These are phyloP conservation scores for Gadopsis bispinosus DNA, from an alignment of 2,797 vertebrate species.

Conservation along the genomic window DNA sequence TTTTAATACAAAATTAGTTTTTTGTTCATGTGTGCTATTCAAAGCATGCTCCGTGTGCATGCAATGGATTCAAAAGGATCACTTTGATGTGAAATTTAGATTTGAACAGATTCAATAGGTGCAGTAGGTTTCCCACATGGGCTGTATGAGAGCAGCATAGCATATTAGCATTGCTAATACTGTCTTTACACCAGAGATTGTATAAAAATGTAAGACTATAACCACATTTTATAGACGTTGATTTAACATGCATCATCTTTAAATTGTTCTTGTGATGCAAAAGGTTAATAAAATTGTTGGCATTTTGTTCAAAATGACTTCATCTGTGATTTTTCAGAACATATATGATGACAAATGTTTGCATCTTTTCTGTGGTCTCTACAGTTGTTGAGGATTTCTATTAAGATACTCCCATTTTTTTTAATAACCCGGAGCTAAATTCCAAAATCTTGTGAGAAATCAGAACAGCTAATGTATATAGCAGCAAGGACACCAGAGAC, in stretches of 20 bases:
- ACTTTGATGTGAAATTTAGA: slow-evolving; percentile 14
- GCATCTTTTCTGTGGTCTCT: neutral
- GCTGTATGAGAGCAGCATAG: neutral
- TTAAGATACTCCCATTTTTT: neutral
- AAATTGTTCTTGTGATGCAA: neutral
- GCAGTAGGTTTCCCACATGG: neutral
- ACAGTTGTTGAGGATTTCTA: neutral
- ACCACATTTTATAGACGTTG: neutral
- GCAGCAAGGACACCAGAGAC: neutral
- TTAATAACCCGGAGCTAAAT: neutral
- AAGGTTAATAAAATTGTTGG: neutral
- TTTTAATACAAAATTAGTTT: slow-evolving; percentile 20
- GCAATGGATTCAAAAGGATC: slow-evolving; percentile 6
- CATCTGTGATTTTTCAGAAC: neutral
- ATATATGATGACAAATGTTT: neutral
- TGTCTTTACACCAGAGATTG: neutral
- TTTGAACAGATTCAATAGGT: neutral
- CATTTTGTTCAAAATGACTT: neutral
- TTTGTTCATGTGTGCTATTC: slow-evolving; percentile 1
- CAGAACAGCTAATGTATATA: neutral
- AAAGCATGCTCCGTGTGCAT: slow-evolving; percentile 3
- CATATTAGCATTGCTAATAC: neutral
- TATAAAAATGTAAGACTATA: neutral
- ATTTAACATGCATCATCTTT: neutral
- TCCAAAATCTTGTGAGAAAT: neutral